Conservation (phyloP, 2,113 vertebrate genomes). For the Neoarius graeffei region DNA sequence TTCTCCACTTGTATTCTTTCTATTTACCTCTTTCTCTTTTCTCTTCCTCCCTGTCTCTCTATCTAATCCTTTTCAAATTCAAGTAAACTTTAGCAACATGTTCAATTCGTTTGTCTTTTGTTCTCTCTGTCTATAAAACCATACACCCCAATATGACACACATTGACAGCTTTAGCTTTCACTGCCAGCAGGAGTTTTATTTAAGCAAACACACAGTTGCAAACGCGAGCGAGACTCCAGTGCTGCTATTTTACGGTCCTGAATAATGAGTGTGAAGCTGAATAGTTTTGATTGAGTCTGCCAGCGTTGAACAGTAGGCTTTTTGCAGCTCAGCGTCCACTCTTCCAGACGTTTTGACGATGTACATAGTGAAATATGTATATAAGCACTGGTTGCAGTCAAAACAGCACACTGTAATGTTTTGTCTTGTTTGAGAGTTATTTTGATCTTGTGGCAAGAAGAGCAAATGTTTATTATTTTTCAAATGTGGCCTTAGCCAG, state of each 20-base stretch:
- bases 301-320: conserved; percentile 56
- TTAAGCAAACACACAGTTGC: conserved; percentile 28
- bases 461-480: not conserved
- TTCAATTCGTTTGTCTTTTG: conserved; percentile 14
- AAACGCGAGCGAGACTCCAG: conserved; percentile 17
- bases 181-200: conserved; percentile 22
- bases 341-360: conserved; percentile 27
- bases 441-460: not conserved
- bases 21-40: not conserved
- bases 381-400: conserved; percentile 8
- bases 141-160: conserved; percentile 41
- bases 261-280: conserved; percentile 32
- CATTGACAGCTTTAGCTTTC: not conserved
- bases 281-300: conserved; percentile 61
- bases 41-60: not conserved
- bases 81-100: conserved; percentile 27
- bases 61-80: conserved; percentile 23
- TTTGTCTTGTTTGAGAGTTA: not conserved
- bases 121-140: conserved; percentile 13
- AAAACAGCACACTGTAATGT: not conserved
- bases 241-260: conserved; percentile 15
- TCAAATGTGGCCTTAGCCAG: not conserved
- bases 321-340: conserved; percentile 50
- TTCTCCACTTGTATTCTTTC: not conserved
- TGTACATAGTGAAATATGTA: conserved; percentile 11